phyloP scores from a whole-genome alignment of 2,797 vertebrate genomes.

The Poecilia wingei region DNA sequence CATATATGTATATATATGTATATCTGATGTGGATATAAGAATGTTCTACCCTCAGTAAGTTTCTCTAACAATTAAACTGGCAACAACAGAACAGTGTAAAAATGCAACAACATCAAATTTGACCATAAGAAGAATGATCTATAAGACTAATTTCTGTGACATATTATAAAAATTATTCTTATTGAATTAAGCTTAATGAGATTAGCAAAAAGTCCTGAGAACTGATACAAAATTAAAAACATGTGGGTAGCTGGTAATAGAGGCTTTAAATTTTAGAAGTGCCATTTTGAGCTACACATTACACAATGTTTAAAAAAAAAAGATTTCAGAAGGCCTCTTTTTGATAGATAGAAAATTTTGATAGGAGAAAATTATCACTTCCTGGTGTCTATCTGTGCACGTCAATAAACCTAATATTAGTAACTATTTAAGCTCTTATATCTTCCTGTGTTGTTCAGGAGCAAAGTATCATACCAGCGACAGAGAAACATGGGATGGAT shows the following conservation, averaged over 20 bases:
- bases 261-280: not conserved
- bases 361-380: not conserved
- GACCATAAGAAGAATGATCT: not conserved
- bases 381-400: not conserved
- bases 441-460: not conserved
- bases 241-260: too few species aligned
- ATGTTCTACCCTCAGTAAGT: too few species aligned
- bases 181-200: not conserved
- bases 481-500: not conserved
- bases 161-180: not conserved
- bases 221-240: not conserved
- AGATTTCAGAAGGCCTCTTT: not conserved
- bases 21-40: too few species aligned
- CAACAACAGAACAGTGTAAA: too few species aligned
- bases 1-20: too few species aligned
- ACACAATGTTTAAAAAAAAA: not conserved
- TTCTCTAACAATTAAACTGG: too few species aligned
- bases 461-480: not conserved
- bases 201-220: not conserved
- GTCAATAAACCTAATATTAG: not conserved
- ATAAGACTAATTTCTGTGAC: too few species aligned
- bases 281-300: not conserved
- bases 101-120: not conserved
- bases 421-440: not conserved
- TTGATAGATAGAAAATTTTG: too few species aligned